Base-by-base conservation (phyloP, 2,113 vertebrate genomes). In the Marcusenius ussheri region DNA sequence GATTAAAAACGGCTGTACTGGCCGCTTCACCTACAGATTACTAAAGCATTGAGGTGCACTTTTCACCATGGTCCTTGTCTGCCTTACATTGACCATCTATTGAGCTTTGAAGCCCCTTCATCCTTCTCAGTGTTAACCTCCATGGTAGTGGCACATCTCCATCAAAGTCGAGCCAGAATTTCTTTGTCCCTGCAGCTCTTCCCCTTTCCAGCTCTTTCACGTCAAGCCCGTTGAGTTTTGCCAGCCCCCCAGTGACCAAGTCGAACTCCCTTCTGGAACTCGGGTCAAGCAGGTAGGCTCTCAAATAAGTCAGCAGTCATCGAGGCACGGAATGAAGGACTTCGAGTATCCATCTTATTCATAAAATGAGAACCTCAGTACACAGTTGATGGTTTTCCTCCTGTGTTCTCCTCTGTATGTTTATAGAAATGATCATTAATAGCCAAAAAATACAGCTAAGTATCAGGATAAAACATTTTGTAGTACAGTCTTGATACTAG, bases 281-380 rank as follows among this genome's bases (percentile, higher is more conserved):
- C 90, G 96, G 96, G 93, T 98, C 97, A 91, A 97, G 96, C 95
- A 98, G 98, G 98, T 99, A 97, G 47, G 85, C 46, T 35, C 49
- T 53, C 49, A 53, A n/a, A 53, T 13, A 49, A 51, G 24, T 15
- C 47, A 6, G 27, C 11, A 0, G 47, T 7, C 13, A 39, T n/a
- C 10, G 6, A 15, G 46, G 6, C 46, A 35, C 6, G 31, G 27
- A 53, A 51, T 51, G 15, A 24, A 21, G 80, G 9, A 10, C 19
- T 46, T 45, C 0, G 35, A 21, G 42, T 77, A 13, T 27, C 66
- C 66, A 39, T 1, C 70, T 77, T 39, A 17, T 9, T 77, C 70
- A 35, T 35, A 39, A 13, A 77, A 42, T 24, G 27, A 39, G 15
- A 77, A 77, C 15, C 70, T 39, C 70, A 77, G 5, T 19, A 39